These are phyloP conservation scores for Pelodytes ibericus DNA, from an alignment of 2,797 vertebrate species.

Conservation along the genomic window DNA sequence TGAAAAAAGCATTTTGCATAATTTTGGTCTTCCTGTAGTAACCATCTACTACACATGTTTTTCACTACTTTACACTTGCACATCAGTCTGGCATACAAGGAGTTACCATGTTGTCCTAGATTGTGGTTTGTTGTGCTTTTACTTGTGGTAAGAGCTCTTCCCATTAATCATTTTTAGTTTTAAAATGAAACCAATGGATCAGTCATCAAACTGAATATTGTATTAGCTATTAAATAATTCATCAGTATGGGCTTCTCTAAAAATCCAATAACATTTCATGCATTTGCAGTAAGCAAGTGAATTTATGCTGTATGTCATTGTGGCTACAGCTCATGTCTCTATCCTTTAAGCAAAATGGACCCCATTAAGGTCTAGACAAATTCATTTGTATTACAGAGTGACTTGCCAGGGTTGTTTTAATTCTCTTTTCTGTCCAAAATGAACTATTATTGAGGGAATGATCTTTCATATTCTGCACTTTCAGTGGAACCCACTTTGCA, in stretches of 20 bases:
- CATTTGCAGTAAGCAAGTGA: constrained; percentile 67
- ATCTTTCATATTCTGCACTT: constrained; percentile 26
- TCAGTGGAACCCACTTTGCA: constrained; percentile 27
- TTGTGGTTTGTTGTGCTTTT: neutral
- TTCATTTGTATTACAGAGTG: constrained; percentile 48
- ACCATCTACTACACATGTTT: neutral
- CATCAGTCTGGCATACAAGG: neutral
- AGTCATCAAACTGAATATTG: constrained; percentile 71
- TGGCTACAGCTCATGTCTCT: constrained; percentile 63
- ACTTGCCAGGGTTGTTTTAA: constrained; percentile 44
- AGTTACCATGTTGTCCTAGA: neutral
- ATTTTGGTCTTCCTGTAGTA: neutral
- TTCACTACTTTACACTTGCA: neutral
- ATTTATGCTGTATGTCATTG: constrained; percentile 69
- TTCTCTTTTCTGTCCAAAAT: constrained; percentile 44
- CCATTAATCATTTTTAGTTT: constrained; percentile 60
- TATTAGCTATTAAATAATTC: constrained; percentile 74
- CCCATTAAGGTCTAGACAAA: constrained; percentile 46
- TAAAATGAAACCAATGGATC: constrained; percentile 68
- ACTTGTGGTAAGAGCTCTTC: constrained; percentile 3
- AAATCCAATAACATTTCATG: constrained; percentile 65
- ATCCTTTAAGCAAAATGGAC: constrained; percentile 53
- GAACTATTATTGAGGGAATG: constrained; percentile 26
- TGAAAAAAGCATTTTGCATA: neutral
- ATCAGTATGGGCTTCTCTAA: constrained; percentile 64